Conservation (phyloP, 2,888 invertebrate species). For the Saturnia pavonia region DNA sequence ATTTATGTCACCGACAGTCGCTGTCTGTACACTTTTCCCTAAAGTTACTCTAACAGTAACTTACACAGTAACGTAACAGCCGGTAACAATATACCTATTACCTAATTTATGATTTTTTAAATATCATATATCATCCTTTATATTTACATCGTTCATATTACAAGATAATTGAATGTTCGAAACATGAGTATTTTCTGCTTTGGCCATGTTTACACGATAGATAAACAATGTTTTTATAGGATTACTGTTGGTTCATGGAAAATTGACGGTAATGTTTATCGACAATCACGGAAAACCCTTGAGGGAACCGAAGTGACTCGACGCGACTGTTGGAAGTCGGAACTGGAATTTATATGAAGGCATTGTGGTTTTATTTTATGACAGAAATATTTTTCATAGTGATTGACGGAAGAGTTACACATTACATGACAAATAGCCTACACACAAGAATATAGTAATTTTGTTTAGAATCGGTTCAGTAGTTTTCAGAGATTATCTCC, state of each 20-base stretch:
- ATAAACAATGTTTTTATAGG: slow-evolving; percentile 1
- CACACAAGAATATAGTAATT: too few relatives aligned
- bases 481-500: too few relatives aligned
- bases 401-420: background rate
- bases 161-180: background rate
- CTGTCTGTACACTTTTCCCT: too few relatives aligned
- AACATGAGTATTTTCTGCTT: background rate
- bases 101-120: too few relatives aligned
- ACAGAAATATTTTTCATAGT: background rate
- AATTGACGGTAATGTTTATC: background rate
- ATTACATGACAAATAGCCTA: too few relatives aligned
- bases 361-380: background rate
- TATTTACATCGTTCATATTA: background rate
- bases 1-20: too few relatives aligned
- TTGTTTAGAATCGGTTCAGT: too few relatives aligned
- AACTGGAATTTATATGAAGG: background rate
- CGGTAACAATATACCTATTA: too few relatives aligned
- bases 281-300: background rate
- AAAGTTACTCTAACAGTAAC: too few relatives aligned
- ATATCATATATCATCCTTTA: too few relatives aligned
- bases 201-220: background rate
- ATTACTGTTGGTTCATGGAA: background rate
- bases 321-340: background rate
- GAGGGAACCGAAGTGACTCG: background rate
- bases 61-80: too few relatives aligned